These are phyloP conservation scores for Hydrocynus forskahlii DNA, from an alignment of 2,797 vertebrate species.

Conservation along the genomic window DNA sequence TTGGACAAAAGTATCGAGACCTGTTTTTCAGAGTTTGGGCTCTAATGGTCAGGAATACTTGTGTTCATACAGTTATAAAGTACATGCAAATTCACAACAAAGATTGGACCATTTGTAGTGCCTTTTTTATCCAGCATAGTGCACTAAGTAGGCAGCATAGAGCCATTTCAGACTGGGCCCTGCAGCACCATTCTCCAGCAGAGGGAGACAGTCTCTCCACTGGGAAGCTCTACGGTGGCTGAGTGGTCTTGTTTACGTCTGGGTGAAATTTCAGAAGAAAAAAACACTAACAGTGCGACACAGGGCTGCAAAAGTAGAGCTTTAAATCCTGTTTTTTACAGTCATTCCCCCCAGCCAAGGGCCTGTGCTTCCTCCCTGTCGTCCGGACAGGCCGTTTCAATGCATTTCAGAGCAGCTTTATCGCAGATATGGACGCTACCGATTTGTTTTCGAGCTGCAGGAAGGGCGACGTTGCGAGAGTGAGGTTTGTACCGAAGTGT, in stretches of 20 bases:
- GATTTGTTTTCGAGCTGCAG: slow-evolving; percentile 94
- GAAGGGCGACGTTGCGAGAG: slow-evolving; percentile 91
- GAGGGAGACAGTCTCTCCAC: background rate
- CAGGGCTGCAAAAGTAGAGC: background rate
- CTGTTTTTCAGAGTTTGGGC: no score
- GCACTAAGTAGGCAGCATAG: background rate
- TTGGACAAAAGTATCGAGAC: no score
- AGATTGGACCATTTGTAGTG: no score
- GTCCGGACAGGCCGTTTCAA: slow-evolving; percentile 77
- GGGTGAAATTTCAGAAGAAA: slow-evolving; percentile 13
- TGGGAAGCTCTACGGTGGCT: background rate
- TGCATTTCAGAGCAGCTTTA: slow-evolving; percentile 76
- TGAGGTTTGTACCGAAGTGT: slow-evolving; percentile 76
- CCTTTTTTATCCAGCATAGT: background rate
- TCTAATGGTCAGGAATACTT: no score
- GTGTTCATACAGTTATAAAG: no score
- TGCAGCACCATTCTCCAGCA: background rate
- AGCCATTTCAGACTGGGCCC: background rate
- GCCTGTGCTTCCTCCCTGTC: slow-evolving; percentile 63
- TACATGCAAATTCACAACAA: no score
- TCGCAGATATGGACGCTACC: slow-evolving; percentile 86
- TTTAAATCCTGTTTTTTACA: background rate
- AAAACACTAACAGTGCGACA: no score
- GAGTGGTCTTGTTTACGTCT: slow-evolving; percentile 48
- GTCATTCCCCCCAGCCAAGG: background rate